Conservation (phyloP, 2,888 invertebrate genomes). For the Tachina grossa region DNA sequence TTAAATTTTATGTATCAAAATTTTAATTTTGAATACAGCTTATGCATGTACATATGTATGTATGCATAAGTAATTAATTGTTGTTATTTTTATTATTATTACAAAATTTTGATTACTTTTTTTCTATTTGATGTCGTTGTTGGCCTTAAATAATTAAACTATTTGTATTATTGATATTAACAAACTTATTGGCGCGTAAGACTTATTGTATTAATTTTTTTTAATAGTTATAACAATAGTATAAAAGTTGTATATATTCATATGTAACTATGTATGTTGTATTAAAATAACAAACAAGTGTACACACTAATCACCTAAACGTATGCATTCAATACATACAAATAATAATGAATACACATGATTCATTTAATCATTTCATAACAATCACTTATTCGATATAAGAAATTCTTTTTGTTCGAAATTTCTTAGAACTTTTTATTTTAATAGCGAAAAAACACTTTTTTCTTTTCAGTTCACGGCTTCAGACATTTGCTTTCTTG, state of each 20-base stretch:
- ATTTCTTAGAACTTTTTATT: conserved; percentile 32
- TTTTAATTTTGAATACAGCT: background rate
- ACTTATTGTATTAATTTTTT: conserved; percentile 25
- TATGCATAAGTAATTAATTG: conserved; percentile 11
- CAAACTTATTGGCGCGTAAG: conserved; percentile 59
- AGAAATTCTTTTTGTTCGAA: background rate
- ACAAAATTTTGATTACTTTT: background rate
- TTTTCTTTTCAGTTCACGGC: background rate
- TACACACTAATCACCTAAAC: background rate
- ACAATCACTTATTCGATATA: conserved; percentile 23
- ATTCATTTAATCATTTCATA: conserved; percentile 17
- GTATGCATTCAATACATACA: background rate
- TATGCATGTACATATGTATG: background rate
- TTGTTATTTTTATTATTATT: conserved; percentile 9
- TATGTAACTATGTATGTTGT: background rate
- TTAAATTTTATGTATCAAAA: background rate
- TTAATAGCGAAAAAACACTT: background rate
- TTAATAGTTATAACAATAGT: conserved; percentile 14
- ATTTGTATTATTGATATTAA: conserved; percentile 8
- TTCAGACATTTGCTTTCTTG: conserved; percentile 28
- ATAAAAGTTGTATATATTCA: background rate
- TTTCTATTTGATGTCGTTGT: conserved; percentile 20
- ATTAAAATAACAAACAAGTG: background rate
- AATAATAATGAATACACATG: conserved; percentile 31
- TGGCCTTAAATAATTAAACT: conserved; percentile 1